Base-by-base conservation (phyloP, 2,888 invertebrate species). In the Synergus umbraculus region DNA sequence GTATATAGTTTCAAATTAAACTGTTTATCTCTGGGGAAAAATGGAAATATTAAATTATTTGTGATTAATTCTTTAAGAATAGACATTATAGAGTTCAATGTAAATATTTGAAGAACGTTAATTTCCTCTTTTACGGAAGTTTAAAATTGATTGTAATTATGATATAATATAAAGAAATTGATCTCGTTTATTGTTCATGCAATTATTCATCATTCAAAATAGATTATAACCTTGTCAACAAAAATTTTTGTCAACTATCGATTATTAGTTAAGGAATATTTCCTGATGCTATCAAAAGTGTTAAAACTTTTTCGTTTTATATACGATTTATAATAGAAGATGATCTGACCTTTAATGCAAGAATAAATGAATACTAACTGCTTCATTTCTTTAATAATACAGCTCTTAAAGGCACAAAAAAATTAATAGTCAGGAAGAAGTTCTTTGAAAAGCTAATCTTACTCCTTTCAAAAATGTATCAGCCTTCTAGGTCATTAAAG, bases 1-100 rank as follows among this genome's bases (percentile, higher is more conserved):
- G 22, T 43, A 10, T 66, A 43, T n/a, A 18, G n/a, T 60, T 66
- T 41, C 8, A 66, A n/a, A 37, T 41, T 65, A 66, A 66, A 66
- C 15, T 43, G 12, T 41, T 66, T 43, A n/a, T 10, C 41, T 66
- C 65, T 43, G n/a, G 41, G n/a, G 2, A 66, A n/a, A 41, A 43
- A 41, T n/a, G 4, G n/a, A 41, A 10, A n/a, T 41, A 41, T 10
- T 41, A 10, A 64, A 64, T 8, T 54, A 12, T 12, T 2, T 12
- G 22, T 4, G 18, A 60, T 22, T 22, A 60, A 60, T 22, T 60
- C n/a, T n/a, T 54, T 8, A 54, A 54, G 2, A 54, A 2, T 2
- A 54, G 54, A 4, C 8, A 54, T 54, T n/a, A 54, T n/a, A 54
- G 3, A 54, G 9, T 54, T 54, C 15, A 54, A 54, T 9, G 9